phyloP scores from a whole-genome alignment of 2,113 vertebrate species.

The Brienomyrus brachyistius region DNA sequence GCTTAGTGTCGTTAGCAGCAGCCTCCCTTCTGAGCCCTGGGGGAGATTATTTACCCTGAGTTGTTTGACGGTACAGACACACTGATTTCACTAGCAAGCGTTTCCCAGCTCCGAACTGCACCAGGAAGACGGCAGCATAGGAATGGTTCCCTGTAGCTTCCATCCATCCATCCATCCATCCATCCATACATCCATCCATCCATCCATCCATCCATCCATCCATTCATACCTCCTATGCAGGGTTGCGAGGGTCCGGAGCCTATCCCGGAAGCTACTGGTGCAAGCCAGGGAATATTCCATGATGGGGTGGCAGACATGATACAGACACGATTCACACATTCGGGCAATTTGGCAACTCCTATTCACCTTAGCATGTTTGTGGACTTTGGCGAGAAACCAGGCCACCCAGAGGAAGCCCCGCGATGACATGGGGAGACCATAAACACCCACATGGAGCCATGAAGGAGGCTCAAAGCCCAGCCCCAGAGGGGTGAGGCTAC shows the following conservation, averaged over 20 bases:
- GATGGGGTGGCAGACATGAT: not conserved
- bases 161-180: not conserved
- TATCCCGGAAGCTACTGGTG: not conserved
- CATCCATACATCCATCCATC: not conserved
- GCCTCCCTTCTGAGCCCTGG: not conserved
- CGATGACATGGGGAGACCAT: not conserved
- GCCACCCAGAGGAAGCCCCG: not conserved
- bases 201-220: not conserved
- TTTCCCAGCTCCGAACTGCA: not conserved
- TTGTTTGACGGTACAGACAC: slow-evolving; percentile 25
- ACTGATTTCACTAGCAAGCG: slow-evolving; percentile 26
- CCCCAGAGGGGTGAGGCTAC: not conserved
- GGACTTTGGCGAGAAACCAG: not conserved
- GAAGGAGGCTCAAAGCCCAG: too few relatives aligned
- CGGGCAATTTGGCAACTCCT: not conserved
- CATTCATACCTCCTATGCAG: not conserved
- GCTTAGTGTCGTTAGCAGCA: not conserved
- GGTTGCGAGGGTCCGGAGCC: not conserved
- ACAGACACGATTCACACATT: not conserved
- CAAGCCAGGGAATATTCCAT: not conserved
- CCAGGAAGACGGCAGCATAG: slow-evolving; percentile 8
- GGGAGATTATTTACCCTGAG: slow-evolving; percentile 18
- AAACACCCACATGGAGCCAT: not conserved
- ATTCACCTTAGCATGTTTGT: not conserved
- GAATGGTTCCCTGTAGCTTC: not conserved